Conservation (phyloP, 2,113 vertebrate genomes). For the Larimichthys crocea region DNA sequence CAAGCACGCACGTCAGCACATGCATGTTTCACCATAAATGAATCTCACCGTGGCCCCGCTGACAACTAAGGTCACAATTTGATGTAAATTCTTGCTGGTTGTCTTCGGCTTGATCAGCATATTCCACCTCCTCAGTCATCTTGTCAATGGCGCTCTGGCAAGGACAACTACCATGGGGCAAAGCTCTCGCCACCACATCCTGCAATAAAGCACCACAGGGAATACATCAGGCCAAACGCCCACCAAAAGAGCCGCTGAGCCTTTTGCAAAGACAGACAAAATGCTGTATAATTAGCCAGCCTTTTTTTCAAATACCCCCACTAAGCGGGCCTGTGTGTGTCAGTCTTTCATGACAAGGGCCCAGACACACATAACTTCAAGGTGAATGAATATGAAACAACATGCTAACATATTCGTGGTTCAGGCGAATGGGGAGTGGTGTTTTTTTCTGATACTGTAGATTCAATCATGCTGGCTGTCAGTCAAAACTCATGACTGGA, state of each 20-base stretch:
- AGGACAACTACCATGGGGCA: constrained; percentile 83
- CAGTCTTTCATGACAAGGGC: constrained; percentile 75
- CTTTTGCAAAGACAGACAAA: constrained; percentile 77
- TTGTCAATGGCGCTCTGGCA: constrained; percentile 84
- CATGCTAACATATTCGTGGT: constrained; percentile 80
- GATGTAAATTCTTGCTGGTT: constrained; percentile 82
- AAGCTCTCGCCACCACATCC: constrained; percentile 72
- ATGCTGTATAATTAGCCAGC: constrained; percentile 77
- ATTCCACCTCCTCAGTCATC: constrained; percentile 84
- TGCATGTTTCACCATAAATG: constrained; percentile 69
- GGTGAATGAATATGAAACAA: constrained; percentile 84
- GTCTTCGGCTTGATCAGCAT: constrained; percentile 84
- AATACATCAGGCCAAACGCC: constrained; percentile 79
- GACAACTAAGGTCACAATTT: constrained; percentile 82
- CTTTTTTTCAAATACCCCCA: constrained; percentile 70
- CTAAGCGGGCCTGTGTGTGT: constrained; percentile 54
- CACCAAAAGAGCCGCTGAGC: constrained; percentile 60
- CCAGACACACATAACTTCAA: constrained; percentile 75
- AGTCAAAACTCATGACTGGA: constrained; percentile 74
- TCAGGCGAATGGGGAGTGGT: constrained; percentile 62
- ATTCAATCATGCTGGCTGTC: constrained; percentile 81
- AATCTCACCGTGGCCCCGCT: constrained; percentile 80
- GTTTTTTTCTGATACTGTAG: constrained; percentile 80
- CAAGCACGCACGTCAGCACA: constrained; percentile 58
- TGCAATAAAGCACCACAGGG: constrained; percentile 78